A percentile compares a stretch with the other conserved stretches of the same genome.
These are phyloP conservation scores for Mesorhabditis sp. DNA, from an alignment of 2,888 invertebrate genomes.

Conservation along the genomic window DNA sequence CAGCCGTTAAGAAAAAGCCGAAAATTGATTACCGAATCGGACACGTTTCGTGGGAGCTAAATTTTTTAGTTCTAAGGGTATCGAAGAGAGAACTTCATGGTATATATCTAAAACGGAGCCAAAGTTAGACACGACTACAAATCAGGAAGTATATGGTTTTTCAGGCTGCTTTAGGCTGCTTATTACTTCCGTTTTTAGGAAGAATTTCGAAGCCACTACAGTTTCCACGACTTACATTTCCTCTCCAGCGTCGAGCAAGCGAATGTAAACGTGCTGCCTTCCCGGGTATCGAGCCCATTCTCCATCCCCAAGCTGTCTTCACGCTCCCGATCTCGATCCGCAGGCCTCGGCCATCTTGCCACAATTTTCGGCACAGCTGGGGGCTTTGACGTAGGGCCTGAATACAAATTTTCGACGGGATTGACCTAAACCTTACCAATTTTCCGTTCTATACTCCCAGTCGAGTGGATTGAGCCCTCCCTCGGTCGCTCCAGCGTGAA, in stretches of 20 bases:
- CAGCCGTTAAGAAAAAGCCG: no score
- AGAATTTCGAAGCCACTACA: no score
- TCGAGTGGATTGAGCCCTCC: background rate
- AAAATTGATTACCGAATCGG: no score
- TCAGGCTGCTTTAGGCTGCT: no score
- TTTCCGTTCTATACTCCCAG: background rate
- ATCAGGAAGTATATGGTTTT: no score
- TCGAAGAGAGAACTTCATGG: no score
- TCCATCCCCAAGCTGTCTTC: slow-evolving; percentile 30
- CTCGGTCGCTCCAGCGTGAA: background rate
- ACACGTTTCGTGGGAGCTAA: no score
- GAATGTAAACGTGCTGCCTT: slow-evolving; percentile 25
- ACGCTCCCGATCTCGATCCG: slow-evolving; percentile 22
- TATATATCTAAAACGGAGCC: no score
- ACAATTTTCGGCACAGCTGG: slow-evolving; percentile 6
- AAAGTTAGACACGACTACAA: no score
- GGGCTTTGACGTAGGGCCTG: background rate
- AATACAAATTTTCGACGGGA: slow-evolving; percentile 13
- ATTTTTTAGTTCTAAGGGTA: no score
- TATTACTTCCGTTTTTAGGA: no score
- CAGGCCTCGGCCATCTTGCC: background rate
- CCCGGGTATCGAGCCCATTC: slow-evolving; percentile 20
- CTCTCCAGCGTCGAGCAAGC: slow-evolving; percentile 39
- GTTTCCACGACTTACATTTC: slow-evolving; percentile 12
- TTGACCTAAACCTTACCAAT: slow-evolving; percentile 14